Base-by-base conservation (phyloP, 2,888 invertebrate genomes). In the Drosophila setosimentum region DNA sequence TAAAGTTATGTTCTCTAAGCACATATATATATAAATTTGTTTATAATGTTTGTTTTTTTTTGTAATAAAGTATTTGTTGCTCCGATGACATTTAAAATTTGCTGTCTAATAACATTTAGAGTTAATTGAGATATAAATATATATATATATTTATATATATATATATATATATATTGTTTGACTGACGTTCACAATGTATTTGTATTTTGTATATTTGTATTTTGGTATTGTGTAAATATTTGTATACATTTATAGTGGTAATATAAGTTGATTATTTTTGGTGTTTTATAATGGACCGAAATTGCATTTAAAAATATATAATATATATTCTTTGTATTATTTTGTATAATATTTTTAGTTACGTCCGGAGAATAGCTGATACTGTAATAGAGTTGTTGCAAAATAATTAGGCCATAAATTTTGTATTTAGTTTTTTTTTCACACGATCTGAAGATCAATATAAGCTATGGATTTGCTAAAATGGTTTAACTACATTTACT, bases 311-410 rank as follows among this genome's bases (percentile, higher is more conserved):
- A 86, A 87, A 83, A 76, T 72, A 89, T 85, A 85, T 82, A 75
- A 66, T 68, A 42, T 63, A 78, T 70, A n/a, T 45, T 79, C 21
- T 57, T 71, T 76, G 11, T 35, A 27, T 32, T 32, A 68, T 60
- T 74, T 50, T 77, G 68, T 78, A 73, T 83, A 59, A 40, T 55
- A 37, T 55, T 60, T 90, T 94, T 95, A 95, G 92, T 94, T 94
- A 94, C 95, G 94, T 94, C 95, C 95, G 94, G 95, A 94, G 94
- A 95, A 95, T 94, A 95, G 95, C 94, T 95, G 95, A 93, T 94
- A 94, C 95, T 95, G 95, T 92, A 95, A 95, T 94, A 92, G 87
- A 87, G 94, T 94, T 94, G 76, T 84, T 89, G 82, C 87, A 86
- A 85, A 89, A 88, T 89, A 86, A 88, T 84, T 90, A 91, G 75